phyloP scores from a whole-genome alignment of 2,113 vertebrate species.

The Cranoglanis bouderius region DNA sequence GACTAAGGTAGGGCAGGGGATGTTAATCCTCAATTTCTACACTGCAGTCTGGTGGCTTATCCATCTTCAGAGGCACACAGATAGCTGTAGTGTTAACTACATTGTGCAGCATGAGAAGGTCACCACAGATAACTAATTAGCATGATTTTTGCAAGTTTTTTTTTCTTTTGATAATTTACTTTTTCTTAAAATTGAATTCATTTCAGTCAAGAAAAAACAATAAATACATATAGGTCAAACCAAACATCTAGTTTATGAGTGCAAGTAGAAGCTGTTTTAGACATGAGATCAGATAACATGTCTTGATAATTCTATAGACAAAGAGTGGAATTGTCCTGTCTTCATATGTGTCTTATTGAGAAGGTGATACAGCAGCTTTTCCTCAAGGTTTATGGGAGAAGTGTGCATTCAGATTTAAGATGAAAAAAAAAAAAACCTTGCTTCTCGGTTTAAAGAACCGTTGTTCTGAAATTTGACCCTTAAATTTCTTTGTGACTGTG shows the following conservation, averaged over 20 bases:
- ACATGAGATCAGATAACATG: conserved; percentile 45
- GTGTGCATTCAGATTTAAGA: conserved; percentile 17
- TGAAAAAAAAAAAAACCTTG: not conserved
- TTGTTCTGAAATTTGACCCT: not conserved
- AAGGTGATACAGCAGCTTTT: conserved; percentile 62
- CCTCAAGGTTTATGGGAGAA: conserved; percentile 49
- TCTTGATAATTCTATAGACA: conserved; percentile 59
- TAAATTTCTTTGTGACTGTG: not conserved
- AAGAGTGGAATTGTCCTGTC: conserved; percentile 63
- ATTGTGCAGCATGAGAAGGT: not conserved
- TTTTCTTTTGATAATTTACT: not conserved
- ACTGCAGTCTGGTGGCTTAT: not conserved
- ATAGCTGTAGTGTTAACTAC: not conserved
- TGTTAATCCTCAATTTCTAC: not conserved
- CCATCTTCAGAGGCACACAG: not conserved
- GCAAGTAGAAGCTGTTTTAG: not conserved
- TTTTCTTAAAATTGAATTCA: not conserved
- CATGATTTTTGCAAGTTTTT: not conserved
- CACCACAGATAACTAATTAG: not conserved
- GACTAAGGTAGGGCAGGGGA: not conserved
- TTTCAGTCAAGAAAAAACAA: not conserved
- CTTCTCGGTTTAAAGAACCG: not conserved
- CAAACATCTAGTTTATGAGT: not conserved
- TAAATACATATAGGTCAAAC: too few species aligned
- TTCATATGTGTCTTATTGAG: conserved; percentile 54